These are phyloP conservation scores for Rhinoraja longicauda DNA, from an alignment of 2,797 vertebrate species.

Conservation along the genomic window DNA sequence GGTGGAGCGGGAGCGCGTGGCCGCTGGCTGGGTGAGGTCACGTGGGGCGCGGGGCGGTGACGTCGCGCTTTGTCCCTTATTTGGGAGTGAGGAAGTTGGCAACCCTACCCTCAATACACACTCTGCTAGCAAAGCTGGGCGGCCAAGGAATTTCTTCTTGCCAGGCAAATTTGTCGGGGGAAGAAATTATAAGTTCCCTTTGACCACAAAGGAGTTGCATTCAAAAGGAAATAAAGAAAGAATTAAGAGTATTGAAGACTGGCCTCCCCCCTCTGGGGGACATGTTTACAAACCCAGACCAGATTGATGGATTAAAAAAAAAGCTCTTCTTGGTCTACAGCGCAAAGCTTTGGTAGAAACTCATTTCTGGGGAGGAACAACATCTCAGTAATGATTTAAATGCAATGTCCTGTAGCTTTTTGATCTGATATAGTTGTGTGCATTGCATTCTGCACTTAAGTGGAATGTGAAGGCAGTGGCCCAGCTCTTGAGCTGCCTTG, in stretches of 20 bases:
- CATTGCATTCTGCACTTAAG: background rate
- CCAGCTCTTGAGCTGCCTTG: background rate
- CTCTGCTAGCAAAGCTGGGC: background rate
- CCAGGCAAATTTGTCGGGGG: no score
- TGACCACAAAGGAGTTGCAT: background rate
- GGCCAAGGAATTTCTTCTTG: background rate
- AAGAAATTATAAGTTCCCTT: background rate
- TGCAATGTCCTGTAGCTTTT: background rate
- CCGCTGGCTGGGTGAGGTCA: no score
- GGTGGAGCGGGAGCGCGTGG: no score
- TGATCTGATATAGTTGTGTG: constrained; percentile 10
- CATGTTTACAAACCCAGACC: background rate
- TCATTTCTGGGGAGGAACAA: constrained; percentile 7
- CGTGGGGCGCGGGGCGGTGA: no score
- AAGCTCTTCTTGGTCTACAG: background rate
- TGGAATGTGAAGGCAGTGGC: constrained; percentile 2
- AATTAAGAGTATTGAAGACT: background rate
- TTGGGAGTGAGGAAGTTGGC: no score
- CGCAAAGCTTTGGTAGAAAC: constrained; percentile 10
- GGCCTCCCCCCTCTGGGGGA: background rate
- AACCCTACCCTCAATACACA: no score
- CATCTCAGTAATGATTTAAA: constrained; percentile 21
- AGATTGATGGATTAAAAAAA: constrained; percentile 26
- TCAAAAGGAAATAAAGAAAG: background rate
- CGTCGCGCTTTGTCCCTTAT: no score